Percentiles rank a stretch among this genome's conserved stretches.
Evolutionary conservation across 2,888 invertebrate genomes (phyloP).

Genomic region (Gonocerus acuteangulatus): DNA sequence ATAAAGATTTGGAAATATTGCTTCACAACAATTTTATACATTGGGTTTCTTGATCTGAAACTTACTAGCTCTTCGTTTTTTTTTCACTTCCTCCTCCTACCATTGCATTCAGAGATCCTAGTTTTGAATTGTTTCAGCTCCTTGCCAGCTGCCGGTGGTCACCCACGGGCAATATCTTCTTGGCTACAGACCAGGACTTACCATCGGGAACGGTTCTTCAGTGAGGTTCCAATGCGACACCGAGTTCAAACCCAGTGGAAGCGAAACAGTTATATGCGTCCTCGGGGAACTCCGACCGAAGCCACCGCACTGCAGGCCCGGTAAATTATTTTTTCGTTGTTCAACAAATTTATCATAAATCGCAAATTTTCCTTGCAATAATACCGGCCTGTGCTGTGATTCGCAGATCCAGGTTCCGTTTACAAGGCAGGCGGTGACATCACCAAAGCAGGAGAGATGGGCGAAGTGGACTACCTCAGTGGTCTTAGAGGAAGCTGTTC

Average conservation of each 20-base stretch:
- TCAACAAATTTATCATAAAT: too few species aligned
- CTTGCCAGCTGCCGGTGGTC: constrained; percentile 61
- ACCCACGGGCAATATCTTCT: constrained; percentile 63
- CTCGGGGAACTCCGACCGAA: constrained; percentile 57
- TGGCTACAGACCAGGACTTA: constrained; percentile 70
- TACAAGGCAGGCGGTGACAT: constrained; percentile 42
- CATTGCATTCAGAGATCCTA: too few species aligned
- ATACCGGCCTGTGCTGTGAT: too few species aligned
- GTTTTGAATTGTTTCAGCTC: constrained; percentile 40
- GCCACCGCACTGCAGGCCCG: constrained; percentile 47
- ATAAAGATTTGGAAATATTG: too few species aligned
- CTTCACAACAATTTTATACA: too few species aligned
- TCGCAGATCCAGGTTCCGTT: constrained; percentile 38
- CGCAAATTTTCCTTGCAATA: too few species aligned
- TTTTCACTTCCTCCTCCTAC: too few species aligned
- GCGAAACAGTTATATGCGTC: constrained; percentile 54
- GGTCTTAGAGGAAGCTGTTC: constrained; percentile 49
- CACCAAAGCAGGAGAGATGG: constrained; percentile 47
- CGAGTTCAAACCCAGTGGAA: constrained; percentile 42
- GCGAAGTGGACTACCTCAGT: constrained; percentile 39
- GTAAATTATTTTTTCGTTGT: constrained; percentile 29
- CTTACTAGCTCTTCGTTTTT: too few species aligned
- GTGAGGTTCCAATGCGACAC: constrained; percentile 65
- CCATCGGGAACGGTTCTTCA: constrained; percentile 71
- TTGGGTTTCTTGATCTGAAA: too few species aligned